phyloP scores from a whole-genome alignment of 2,888 invertebrate species.

The Cylindroiulus punctatus region DNA sequence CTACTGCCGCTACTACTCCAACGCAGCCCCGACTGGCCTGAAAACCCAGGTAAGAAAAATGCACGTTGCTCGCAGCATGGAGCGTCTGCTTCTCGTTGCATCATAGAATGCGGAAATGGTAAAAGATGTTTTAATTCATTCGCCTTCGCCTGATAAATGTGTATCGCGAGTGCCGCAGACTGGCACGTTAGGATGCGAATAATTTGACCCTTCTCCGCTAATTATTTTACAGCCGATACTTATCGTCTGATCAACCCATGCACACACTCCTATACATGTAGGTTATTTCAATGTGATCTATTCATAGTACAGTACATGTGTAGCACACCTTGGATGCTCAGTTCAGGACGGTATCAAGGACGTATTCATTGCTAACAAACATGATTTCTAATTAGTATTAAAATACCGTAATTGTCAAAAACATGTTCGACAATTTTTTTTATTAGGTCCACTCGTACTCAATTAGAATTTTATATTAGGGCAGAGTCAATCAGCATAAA shows the following conservation, averaged over 20 bases:
- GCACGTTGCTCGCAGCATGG: background rate
- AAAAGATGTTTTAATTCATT: background rate
- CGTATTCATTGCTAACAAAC: too few relatives aligned
- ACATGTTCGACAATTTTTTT: too few relatives aligned
- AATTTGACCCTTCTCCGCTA: background rate
- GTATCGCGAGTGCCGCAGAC: background rate
- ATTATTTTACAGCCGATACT: too few relatives aligned
- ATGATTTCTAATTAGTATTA: too few relatives aligned
- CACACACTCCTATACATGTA: background rate
- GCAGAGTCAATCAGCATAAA: too few relatives aligned
- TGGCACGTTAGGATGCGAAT: background rate
- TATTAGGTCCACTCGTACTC: too few relatives aligned
- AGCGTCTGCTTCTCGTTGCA: conserved; percentile 34
- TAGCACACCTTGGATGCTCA: background rate
- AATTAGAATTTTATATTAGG: too few relatives aligned
- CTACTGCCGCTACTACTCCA: background rate
- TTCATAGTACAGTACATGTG: conserved; percentile 33
- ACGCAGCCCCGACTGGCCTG: background rate
- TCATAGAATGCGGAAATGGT: background rate
- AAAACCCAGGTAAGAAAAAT: background rate
- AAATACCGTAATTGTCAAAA: too few relatives aligned
- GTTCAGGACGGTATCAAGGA: background rate
- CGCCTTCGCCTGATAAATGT: background rate
- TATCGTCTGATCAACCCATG: background rate
- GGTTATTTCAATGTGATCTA: conserved; percentile 42